phyloP scores from a whole-genome alignment of 2,797 vertebrate species.

The Rhynchonycteris naso region DNA sequence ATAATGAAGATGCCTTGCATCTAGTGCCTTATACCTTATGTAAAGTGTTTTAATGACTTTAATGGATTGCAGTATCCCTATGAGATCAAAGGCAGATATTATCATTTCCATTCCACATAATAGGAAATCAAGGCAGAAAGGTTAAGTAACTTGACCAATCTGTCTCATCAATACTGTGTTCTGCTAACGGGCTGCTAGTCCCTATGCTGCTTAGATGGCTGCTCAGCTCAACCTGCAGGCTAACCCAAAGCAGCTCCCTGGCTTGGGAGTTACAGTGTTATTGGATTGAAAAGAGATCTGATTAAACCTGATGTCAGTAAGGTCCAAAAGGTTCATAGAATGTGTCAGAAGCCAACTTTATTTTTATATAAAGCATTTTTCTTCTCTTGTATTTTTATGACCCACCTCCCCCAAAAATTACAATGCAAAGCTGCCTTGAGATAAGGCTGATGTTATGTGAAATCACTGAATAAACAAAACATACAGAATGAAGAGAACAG shows the following conservation, averaged over 20 bases:
- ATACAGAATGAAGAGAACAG: neutral
- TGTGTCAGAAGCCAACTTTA: neutral
- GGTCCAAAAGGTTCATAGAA: neutral
- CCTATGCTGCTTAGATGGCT: neutral
- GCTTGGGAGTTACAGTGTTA: neutral
- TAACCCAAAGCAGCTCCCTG: neutral
- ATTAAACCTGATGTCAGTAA: neutral
- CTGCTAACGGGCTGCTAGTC: conserved; percentile 30
- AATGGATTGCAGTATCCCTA: conserved; percentile 74
- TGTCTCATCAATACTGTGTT: conserved; percentile 62
- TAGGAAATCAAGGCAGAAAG: conserved; percentile 75
- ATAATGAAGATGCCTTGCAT: conserved; percentile 57
- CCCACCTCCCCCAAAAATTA: neutral
- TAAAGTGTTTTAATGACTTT: conserved; percentile 77
- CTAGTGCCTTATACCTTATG: conserved; percentile 62
- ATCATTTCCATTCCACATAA: conserved; percentile 75
- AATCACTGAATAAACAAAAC: neutral
- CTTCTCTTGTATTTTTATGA: neutral
- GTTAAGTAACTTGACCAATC: conserved; percentile 76
- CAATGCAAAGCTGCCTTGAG: neutral
- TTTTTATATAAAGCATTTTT: neutral
- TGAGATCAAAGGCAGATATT: conserved; percentile 76
- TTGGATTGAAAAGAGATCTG: neutral
- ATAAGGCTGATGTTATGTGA: neutral
- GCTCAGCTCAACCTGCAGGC: neutral